Base-by-base conservation (phyloP, 2,888 invertebrate genomes). In the Yponomeuta plumbellus region DNA sequence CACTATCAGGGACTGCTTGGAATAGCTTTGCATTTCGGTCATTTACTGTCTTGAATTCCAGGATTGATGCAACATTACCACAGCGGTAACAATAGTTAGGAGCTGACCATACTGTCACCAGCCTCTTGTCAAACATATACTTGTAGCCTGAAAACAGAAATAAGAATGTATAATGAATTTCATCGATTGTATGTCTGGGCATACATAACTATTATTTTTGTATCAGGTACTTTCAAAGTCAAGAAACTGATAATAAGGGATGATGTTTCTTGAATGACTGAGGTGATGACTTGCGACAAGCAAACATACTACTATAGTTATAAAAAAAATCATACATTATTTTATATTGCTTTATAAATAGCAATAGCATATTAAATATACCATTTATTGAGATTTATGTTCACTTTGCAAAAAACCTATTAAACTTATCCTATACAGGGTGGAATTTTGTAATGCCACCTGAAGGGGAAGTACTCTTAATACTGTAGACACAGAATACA, bases 11-110 rank as follows among this genome's bases (percentile, higher is more conserved):
- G 66, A 99, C 99, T 56, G 99, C 99, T 75, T 96, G 93, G 88
- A 99, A 99, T 76, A 99, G 92, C 86, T 97, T 97, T 22, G 96
- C 93, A 74, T 93, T 93, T 80, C 95, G 94, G 72, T 95, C 94
- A 72, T 96, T 95, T 10, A 95, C 94, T 69, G 95, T 94, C 69
- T 94, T 93, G 82, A 99, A 97, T 83, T 96, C 96, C 80, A 99
- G 92, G 76, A 99, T 99, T 65, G 99, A 98, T 5, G 99, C 99
- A 67, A 98, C 95, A 85, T 99, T 99, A 63, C 99, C 99, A 83
- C 99, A 99, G 34, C 99, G 95, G 85, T 99, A 99, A 88, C 99
- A 99, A 87, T 99, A 99, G 91, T 99, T 99, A 5, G 99, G 99
- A 6, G 99, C 99, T 20, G 99, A 98, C 98, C 99, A 99, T 1